Evolutionary conservation across 2,113 vertebrate genomes (phyloP), one percentile per base, ranked within the genome.

Genomic region (Vireo altiloquus): DNA sequence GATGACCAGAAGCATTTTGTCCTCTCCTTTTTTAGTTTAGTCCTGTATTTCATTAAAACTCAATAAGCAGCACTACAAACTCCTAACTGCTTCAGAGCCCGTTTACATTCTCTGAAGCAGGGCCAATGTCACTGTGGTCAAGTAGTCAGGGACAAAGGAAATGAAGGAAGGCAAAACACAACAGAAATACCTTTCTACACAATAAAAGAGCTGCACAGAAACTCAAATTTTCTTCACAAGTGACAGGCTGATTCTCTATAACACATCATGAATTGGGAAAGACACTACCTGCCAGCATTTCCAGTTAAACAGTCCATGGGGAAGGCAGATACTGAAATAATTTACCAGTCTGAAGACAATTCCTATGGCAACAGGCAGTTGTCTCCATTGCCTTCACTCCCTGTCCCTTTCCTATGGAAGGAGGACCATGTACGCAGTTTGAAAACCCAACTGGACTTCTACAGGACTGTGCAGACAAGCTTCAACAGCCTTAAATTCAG

Each of bases 41-140:
- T 35, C 60, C 72, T 53, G 23, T n/a, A 4, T 64, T 66, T 78
- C 31, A 59, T 60, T 75, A 46, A 40, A 87, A 49, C 7, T 25
- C 80, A 54, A 47, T 3, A 30, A 74, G 18, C 46, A 75, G 49
- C 61, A 57, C 8, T 10, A 15, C 13, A 57, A 63, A 28, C 20
- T 7, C 24, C 24, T 33, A 54, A 27, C 60, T 39, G 15, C 18
- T 56, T 27, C 60, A 22, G 52, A 72, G 63, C 21, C 57, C 42
- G n/a, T 42, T 40, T 24, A 13, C 0, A 0, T 47, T 33, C 47
- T 44, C 40, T 56, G 22, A 53, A 60, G 35, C 1, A 1, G 11
- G 23, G 17, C 28, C 59, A 70, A 3, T 1, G 24, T 35, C 93
- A 72, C 66, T 6, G 25, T 9, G 35, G 40, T 30, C 81, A 78